Evolutionary conservation across 2,888 invertebrate species (phyloP), one percentile per base, ranked within the genome.

Genomic region (Lasius fuliginosus): DNA sequence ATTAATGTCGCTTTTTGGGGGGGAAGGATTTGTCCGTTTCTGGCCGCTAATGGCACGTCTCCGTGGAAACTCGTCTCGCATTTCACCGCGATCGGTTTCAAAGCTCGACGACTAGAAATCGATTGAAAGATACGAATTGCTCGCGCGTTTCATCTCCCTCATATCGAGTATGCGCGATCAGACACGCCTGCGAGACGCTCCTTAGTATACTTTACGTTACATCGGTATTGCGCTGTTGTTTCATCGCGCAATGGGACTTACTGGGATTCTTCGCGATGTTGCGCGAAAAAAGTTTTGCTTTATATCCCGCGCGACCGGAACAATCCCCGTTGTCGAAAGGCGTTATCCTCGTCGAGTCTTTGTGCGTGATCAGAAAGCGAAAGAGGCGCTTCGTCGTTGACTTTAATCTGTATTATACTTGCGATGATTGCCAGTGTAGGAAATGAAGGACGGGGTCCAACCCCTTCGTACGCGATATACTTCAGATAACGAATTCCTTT

Each of bases 291-390:
- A 60, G 71, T 79, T 76, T 9, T 18, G 33, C 71, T 79, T 36
- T 36, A 36, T 36, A 79, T 40, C 68, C 67, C 30, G 77, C 58
- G 58, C 58, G 42, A 77, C 8, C 42, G 60, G 62, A 79, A 71
- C 60, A 79, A 81, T 71, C 46, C 60, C 60, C 49, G 46, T 36
- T 81, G 79, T 71, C 60, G 56, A 81, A 81, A 73, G 73, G 58
- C 15, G 33, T 81, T 71, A 62, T 46, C 62, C 73, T 18, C 46
- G 60, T 12, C 60, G 15, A 60, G 71, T 71, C 60, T 71, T 81
- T 18, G 79, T 23, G 73, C 79, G 79, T 71, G 79, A 71, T 81
- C 79, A 9, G 79, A 71, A 71, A 71, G 73, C 49, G 79, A 81
- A 81, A 36, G n/a, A 62, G 46, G 15, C 36, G 58, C 36, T 62